A percentile compares a stretch with the other conserved stretches of the same genome.
These are phyloP conservation scores for Anhinga anhinga DNA, from an alignment of 2,113 vertebrate species.

Conservation along the genomic window DNA sequence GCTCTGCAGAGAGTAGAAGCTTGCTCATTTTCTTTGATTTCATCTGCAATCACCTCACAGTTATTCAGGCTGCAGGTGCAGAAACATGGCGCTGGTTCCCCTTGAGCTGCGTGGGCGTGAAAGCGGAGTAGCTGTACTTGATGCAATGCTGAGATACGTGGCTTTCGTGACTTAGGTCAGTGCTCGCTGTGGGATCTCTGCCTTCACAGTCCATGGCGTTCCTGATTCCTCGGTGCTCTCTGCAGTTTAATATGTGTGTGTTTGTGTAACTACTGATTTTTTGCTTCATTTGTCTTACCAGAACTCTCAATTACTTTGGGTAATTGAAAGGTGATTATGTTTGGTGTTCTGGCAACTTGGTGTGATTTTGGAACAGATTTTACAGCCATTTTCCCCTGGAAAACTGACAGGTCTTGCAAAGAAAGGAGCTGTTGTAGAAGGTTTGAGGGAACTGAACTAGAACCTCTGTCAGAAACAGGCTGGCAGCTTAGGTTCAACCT, in stretches of 20 bases:
- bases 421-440: not conserved
- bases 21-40: slow-evolving; percentile 29
- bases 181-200: not conserved
- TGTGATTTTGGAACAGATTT: not conserved
- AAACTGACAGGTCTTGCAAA: not conserved
- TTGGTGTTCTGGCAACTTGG: not conserved
- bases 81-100: not conserved
- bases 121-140: not conserved
- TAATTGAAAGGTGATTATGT: not conserved
- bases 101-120: not conserved
- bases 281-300: not conserved
- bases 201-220: fast-evolving
- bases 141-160: not conserved
- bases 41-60: slow-evolving; percentile 33
- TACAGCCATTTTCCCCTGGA: not conserved
- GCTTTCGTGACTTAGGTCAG: not conserved
- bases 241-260: not conserved
- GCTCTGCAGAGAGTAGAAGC: slow-evolving; percentile 42
- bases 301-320: not conserved
- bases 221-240: not conserved
- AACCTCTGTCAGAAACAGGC: not conserved
- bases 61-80: slow-evolving; percentile 23
- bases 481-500: not conserved
- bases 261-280: not conserved
- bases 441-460: not conserved